Evolutionary conservation across 2,113 vertebrate genomes (phyloP).

Genomic region (Sinocyclocheilus anophthalmus): DNA sequence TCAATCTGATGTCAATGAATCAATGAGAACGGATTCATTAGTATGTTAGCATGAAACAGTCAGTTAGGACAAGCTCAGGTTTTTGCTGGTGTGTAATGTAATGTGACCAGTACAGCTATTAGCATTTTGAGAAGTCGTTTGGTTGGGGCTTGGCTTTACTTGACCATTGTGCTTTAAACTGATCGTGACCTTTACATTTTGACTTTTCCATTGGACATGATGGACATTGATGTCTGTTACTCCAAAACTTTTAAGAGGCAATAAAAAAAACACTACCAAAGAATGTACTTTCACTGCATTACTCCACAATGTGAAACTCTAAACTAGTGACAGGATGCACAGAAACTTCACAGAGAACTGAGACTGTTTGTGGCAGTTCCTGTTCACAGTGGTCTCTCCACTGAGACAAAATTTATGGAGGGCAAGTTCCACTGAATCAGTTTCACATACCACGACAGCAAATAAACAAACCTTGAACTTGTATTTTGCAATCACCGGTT

Average conservation of each 20-base stretch:
- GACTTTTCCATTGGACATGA: not conserved
- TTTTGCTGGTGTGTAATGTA: not conserved
- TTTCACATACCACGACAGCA: not conserved
- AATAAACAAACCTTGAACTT: not conserved
- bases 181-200: not conserved
- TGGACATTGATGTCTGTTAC: not conserved
- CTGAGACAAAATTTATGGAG: not conserved
- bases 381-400: not conserved
- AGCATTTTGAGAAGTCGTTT: not conserved
- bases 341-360: not conserved
- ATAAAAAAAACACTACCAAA: too few species aligned
- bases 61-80: not conserved
- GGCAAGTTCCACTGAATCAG: not conserved
- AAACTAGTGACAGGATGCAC: not conserved
- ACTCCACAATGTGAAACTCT: not conserved
- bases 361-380: not conserved
- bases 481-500: not conserved
- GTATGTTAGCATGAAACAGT: not conserved
- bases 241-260: too few species aligned
- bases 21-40: not conserved
- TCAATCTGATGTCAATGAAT: conserved; percentile 82
- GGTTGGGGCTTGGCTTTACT: not conserved
- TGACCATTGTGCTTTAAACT: not conserved
- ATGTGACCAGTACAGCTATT: not conserved
- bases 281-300: not conserved